phyloP scores from a whole-genome alignment of 1,140 invertebrate species.

The Macrostomum lignano region DNA sequence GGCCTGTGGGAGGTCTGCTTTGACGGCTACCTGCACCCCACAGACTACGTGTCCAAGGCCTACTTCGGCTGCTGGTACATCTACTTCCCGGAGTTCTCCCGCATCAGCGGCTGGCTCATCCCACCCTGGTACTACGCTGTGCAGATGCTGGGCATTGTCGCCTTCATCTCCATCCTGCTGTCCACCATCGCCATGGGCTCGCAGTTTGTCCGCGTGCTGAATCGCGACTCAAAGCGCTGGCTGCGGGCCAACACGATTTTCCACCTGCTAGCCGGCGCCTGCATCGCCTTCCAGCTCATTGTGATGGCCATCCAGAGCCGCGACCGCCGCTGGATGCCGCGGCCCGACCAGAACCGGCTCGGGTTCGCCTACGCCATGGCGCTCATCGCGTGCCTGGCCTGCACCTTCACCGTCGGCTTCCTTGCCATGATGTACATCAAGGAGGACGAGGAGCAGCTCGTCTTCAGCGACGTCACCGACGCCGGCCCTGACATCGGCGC shows the following conservation, averaged over 20 bases:
- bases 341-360: constrained; percentile 72
- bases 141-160: constrained; percentile 58
- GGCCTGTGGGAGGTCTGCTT: constrained; percentile 5
- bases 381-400: too few relatives aligned
- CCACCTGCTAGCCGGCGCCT: too few relatives aligned
- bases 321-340: constrained; percentile 64
- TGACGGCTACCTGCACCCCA: constrained; percentile 5
- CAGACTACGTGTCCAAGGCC: constrained; percentile 26
- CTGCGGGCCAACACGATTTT: too few relatives aligned
- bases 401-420: too few relatives aligned
- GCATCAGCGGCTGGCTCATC: constrained; percentile 3
- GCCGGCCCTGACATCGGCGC: too few relatives aligned
- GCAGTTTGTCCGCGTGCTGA: too few relatives aligned
- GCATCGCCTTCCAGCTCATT: constrained; percentile 43
- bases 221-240: too few relatives aligned
- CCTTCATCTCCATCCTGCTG: constrained; percentile 34
- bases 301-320: constrained; percentile 63
- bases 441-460: too few relatives aligned
- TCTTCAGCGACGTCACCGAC: too few relatives aligned
- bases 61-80: constrained; percentile 6
- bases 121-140: constrained; percentile 58
- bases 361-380: constrained; percentile 76
- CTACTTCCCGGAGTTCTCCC: constrained; percentile 1
- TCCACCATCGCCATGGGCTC: too few relatives aligned
- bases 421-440: constrained; percentile 27